phyloP scores from a whole-genome alignment of 2,888 invertebrate genomes.

The Eumacrocentrus americanus region DNA sequence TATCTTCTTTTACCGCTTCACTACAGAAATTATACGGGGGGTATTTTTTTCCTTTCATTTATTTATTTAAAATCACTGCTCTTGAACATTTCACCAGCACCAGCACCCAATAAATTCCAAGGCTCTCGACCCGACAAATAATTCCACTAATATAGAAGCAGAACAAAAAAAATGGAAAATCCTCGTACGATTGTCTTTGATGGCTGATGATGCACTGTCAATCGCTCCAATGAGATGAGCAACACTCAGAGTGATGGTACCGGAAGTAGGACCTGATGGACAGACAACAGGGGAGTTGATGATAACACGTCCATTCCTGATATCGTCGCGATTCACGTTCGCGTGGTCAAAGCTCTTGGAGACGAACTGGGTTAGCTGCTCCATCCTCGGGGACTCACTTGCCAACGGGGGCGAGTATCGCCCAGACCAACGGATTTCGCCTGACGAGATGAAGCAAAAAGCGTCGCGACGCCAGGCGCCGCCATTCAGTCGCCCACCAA shows the following conservation, averaged over 20 bases:
- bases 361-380: constrained; percentile 89
- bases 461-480: constrained; percentile 36
- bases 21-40: not conserved
- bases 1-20: no score
- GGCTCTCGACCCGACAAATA: not conserved
- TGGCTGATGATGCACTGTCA: constrained; percentile 29
- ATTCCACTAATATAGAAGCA: not conserved
- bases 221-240: constrained; percentile 52
- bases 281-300: not conserved
- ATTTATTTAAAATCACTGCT: not conserved
- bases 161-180: constrained; percentile 20
- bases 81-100: not conserved
- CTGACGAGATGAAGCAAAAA: constrained; percentile 14
- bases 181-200: constrained; percentile 41
- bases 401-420: constrained; percentile 26
- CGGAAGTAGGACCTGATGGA: constrained; percentile 21
- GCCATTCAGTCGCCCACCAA: constrained; percentile 47
- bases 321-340: constrained; percentile 30
- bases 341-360: constrained; percentile 78
- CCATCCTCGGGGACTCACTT: constrained; percentile 65
- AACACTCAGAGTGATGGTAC: constrained; percentile 52
- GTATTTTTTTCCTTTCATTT: not conserved
- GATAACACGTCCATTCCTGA: not conserved
- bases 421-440: constrained; percentile 19
- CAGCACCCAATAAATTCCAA: not conserved